These are phyloP conservation scores for Oenanthe melanoleuca DNA, from an alignment of 2,113 vertebrate genomes.

Conservation along the genomic window DNA sequence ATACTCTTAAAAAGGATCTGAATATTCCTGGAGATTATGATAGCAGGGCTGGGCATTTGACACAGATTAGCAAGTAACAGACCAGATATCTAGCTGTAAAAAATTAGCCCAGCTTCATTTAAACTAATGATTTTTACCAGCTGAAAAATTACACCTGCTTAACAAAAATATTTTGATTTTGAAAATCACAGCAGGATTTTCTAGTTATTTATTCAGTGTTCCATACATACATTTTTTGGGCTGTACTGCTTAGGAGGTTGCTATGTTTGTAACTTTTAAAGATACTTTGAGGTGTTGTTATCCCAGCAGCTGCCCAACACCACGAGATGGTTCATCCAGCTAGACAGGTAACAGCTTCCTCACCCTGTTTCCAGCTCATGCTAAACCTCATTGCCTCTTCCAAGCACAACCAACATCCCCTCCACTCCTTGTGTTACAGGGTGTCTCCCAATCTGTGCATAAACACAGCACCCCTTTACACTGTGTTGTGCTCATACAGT, in stretches of 20 bases:
- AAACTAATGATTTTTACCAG: not conserved
- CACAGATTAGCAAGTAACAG: not conserved
- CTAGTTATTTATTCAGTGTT: not conserved
- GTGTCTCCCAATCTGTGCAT: fast-evolving
- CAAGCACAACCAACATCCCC: not conserved
- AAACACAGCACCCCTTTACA: not conserved
- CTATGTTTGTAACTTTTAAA: not conserved
- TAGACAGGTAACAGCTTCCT: not conserved
- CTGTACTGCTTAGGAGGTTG: not conserved
- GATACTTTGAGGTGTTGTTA: not conserved
- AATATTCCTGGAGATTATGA: not conserved
- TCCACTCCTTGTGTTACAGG: not conserved
- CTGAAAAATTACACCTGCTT: not conserved
- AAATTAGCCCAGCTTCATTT: not conserved
- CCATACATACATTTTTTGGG: not conserved
- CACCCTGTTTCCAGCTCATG: not conserved
- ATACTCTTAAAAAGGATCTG: not conserved
- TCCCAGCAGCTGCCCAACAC: fast-evolving
- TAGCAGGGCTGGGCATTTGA: not conserved
- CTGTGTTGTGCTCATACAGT: not conserved
- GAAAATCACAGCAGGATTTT: not conserved
- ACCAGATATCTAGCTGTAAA: not conserved
- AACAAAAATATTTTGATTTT: not conserved
- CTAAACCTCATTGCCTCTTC: not conserved
- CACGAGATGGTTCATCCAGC: not conserved